Base-by-base conservation (phyloP, 2,797 vertebrate genomes). In the Scyliorhinus canicula region DNA sequence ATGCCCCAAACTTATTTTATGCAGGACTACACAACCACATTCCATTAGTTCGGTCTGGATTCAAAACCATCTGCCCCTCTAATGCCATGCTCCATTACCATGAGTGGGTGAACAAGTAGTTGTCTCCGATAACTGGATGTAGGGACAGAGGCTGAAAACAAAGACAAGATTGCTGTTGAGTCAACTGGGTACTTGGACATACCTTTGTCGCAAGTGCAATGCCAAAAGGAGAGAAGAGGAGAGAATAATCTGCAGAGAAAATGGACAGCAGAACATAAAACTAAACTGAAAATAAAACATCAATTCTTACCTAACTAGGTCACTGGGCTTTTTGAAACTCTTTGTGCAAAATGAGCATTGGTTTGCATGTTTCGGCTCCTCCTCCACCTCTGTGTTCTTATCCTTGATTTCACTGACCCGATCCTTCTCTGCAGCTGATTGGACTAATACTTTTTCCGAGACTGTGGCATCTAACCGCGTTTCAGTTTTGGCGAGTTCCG, bases 251-350 rank as follows among this genome's bases (percentile, higher is more conserved):
- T n/a, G n/a, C 52, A 95, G 50, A n/a, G 26, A 91, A 52, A 88
- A 24, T 1, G 6, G 40, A 28, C 26, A 16, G 16, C 24, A 44
- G 3, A 95, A 40, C 44, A 85, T 6, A n/a, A 82, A 55, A 35
- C 4, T 21, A n/a, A 90, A 63, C 57, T 63, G 3, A 71, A 55
- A 69, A n/a, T 26, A 60, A 44, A 55, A 28, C 2, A 21, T 7
- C 0, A 26, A 11, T 60, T 11, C 97, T 97, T 97, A 99, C 99
- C 99, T 99, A 96, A 99, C 98, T 0, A 99, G 97, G 96, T 99
- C 99, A 7, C 99, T 99, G 96, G 99, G 99, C 96, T 99, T 99
- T 97, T 99, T 99, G 97, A 99, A 99, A 96, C 99, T 99, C 97
- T 99, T 99, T n/a, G 99, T 98, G 95, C 99, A 99, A 93, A 96